phyloP scores from a whole-genome alignment of 1,140 invertebrate genomes.

The Diuraphis noxia region DNA sequence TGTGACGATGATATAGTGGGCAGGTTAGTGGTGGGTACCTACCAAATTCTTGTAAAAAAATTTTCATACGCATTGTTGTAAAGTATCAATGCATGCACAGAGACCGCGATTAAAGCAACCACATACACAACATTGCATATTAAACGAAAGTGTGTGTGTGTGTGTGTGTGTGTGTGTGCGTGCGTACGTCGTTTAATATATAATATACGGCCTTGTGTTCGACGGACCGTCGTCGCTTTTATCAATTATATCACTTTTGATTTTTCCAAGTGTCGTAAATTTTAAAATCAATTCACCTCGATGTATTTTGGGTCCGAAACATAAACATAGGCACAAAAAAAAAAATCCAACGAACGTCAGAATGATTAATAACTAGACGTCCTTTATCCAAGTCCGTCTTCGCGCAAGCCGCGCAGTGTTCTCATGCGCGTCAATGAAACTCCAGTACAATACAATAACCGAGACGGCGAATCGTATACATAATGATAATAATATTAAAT shows the following conservation, averaged over 20 bases:
- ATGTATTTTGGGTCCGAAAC: not conserved
- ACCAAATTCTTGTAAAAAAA: no score
- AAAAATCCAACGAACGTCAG: not conserved
- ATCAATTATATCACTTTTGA: not conserved
- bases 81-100: no score
- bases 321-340: not conserved
- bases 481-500: not conserved
- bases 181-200: not conserved
- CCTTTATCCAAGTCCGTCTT: not conserved
- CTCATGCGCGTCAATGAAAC: constrained; percentile 3
- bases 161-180: not conserved
- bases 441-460: not conserved
- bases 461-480: not conserved
- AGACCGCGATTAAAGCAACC: not conserved
- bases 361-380: constrained; percentile 6
- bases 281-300: constrained; percentile 6
- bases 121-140: no score
- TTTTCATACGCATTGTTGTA: no score
- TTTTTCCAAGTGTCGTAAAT: constrained; percentile 12
- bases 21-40: no score
- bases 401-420: not conserved
- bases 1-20: no score
- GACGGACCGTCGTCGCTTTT: not conserved
- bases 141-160: not conserved
- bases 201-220: not conserved